Percentiles rank a stretch among this genome's conserved stretches.
Conservation (phyloP, 2,888 invertebrate genomes). For the Epinotia nisella region DNA sequence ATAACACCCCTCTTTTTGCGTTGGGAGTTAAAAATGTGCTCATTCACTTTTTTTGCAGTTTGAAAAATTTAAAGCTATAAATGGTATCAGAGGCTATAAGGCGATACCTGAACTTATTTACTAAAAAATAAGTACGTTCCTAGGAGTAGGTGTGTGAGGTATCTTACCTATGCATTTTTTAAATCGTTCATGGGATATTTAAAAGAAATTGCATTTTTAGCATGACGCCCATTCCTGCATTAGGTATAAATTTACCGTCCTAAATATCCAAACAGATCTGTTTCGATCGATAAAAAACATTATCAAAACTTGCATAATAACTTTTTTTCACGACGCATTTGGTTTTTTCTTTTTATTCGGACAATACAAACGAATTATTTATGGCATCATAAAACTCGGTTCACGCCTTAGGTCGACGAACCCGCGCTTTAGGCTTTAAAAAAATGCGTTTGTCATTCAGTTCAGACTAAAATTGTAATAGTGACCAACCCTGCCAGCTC, state of each 20-base stretch:
- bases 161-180: not conserved
- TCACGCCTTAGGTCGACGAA: slow-evolving; percentile 37
- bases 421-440: slow-evolving; percentile 19
- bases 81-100: not conserved
- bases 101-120: not conserved
- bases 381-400: slow-evolving; percentile 32
- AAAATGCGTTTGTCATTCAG: too few species aligned
- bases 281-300: slow-evolving; percentile 5
- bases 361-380: slow-evolving; percentile 34
- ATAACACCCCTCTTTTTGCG: too few species aligned
- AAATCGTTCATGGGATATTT: too few species aligned
- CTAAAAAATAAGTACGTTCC: not conserved
- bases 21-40: not conserved
- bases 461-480: too few species aligned
- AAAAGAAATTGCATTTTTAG: too few species aligned
- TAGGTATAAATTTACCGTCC: not conserved
- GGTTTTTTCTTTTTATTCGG: slow-evolving; percentile 18
- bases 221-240: not conserved
- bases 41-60: not conserved
- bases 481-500: too few species aligned
- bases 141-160: not conserved
- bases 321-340: slow-evolving; percentile 7
- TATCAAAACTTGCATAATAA: slow-evolving; percentile 14
- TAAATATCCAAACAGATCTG: not conserved
- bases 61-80: not conserved